These are phyloP conservation scores for Arothron firmamentum DNA, from an alignment of 2,113 vertebrate genomes.

Conservation along the genomic window DNA sequence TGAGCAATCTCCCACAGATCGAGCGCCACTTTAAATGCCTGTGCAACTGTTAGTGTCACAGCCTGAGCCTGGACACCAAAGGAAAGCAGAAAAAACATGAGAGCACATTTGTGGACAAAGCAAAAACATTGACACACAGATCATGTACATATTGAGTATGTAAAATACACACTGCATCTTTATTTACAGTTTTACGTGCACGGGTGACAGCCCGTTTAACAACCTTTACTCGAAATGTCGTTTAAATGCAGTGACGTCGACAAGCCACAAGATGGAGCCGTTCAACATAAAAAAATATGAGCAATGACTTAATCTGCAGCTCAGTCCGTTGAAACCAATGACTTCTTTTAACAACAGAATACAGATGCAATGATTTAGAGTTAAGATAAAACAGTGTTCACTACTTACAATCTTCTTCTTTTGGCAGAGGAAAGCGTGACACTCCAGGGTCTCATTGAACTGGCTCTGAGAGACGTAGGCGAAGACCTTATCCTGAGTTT, in stretches of 20 bases:
- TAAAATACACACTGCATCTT: too few species aligned
- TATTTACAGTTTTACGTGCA: too few species aligned
- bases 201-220: too few species aligned
- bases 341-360: neutral
- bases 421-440: conserved; percentile 88
- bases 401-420: conserved; percentile 88
- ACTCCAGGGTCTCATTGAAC: conserved; percentile 84
- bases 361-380: neutral
- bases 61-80: conserved; percentile 78
- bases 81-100: neutral
- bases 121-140: too few species aligned
- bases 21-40: conserved; percentile 88
- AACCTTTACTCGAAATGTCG: neutral
- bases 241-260: neutral
- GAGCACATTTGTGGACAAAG: too few species aligned
- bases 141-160: too few species aligned
- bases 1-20: conserved; percentile 87
- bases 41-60: conserved; percentile 87
- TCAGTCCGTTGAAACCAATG: too few species aligned
- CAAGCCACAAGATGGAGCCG: conserved; percentile 60
- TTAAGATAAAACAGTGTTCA: neutral
- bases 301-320: too few species aligned
- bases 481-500: conserved; percentile 91
- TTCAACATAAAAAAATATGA: neutral
- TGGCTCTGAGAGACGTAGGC: conserved; percentile 88